phyloP scores from a whole-genome alignment of 2,113 vertebrate species.

The Tricholaema leucomelas region DNA sequence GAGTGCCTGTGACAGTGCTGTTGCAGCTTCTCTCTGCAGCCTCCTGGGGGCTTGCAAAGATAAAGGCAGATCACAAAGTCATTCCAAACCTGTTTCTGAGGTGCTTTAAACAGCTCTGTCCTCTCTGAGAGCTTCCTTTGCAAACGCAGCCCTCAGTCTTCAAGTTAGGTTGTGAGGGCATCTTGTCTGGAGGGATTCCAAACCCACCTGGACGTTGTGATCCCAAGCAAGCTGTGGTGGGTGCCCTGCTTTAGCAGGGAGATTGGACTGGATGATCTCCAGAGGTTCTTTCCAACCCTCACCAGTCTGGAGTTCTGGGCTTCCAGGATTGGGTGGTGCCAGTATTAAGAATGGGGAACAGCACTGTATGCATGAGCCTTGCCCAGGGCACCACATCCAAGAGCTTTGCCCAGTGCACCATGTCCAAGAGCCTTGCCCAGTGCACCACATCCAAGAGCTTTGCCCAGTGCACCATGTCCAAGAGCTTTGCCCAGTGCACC shows the following conservation, averaged over 20 bases:
- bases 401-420: not conserved
- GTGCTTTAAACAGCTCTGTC: not conserved
- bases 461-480: not conserved
- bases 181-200: too few species aligned
- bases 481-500: not conserved
- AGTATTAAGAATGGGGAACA: fast-evolving
- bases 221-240: too few species aligned
- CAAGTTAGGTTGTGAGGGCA: too few species aligned
- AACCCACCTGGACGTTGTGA: too few species aligned
- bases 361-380: not conserved
- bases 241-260: too few species aligned
- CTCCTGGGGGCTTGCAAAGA: not conserved
- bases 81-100: not conserved
- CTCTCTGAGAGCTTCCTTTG: not conserved
- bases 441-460: not conserved
- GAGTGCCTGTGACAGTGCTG: fast-evolving
- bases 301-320: too few species aligned
- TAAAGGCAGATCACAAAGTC: not conserved
- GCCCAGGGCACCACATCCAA: not conserved
- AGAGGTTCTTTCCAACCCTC: too few species aligned
- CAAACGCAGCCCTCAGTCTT: not conserved
- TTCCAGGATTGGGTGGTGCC: not conserved
- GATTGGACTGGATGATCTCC: too few species aligned
- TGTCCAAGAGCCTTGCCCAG: not conserved
- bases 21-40: not conserved